Conservation (phyloP, 2,888 invertebrate species). For the Netelia virgata region DNA sequence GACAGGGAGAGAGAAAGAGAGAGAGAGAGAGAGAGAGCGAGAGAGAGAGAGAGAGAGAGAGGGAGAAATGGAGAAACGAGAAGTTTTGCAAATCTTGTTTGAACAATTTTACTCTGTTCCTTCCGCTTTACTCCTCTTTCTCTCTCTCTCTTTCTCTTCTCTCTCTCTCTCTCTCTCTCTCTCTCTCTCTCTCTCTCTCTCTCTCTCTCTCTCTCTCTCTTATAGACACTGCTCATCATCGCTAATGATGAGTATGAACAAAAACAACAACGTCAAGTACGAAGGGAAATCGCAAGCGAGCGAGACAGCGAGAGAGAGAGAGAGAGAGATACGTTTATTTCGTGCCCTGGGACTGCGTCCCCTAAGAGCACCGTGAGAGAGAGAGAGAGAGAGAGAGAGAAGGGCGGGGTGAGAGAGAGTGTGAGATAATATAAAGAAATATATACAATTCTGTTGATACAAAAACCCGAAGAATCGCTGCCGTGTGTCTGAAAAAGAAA, state of each 20-base stretch:
- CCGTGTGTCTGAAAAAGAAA: too few species aligned
- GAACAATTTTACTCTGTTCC: conserved; percentile 1
- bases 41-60: conserved; percentile 1
- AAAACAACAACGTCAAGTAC: conserved; percentile 33
- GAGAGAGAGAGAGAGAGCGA: conserved; percentile 9
- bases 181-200: conserved; percentile 10
- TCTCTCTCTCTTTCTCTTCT: too few species aligned
- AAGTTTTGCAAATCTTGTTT: conserved; percentile 29
- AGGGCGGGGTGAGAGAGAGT: too few species aligned
- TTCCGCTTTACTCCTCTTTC: not conserved
- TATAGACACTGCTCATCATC: conserved; percentile 1
- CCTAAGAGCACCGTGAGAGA: not conserved
- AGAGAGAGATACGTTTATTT: too few species aligned
- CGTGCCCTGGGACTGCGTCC: too few species aligned
- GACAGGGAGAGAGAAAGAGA: not conserved
- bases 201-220: conserved; percentile 15
- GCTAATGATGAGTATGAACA: conserved; percentile 27
- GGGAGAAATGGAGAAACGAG: conserved; percentile 1
- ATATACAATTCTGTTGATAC: conserved; percentile 2
- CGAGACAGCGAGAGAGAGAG: not conserved
- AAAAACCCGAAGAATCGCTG: not conserved
- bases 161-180: conserved; percentile 16
- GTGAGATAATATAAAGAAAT: not conserved
- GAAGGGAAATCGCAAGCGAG: not conserved
- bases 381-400: not conserved